phyloP scores from a whole-genome alignment of 2,888 invertebrate species.

The Calliphora vomitoria region DNA sequence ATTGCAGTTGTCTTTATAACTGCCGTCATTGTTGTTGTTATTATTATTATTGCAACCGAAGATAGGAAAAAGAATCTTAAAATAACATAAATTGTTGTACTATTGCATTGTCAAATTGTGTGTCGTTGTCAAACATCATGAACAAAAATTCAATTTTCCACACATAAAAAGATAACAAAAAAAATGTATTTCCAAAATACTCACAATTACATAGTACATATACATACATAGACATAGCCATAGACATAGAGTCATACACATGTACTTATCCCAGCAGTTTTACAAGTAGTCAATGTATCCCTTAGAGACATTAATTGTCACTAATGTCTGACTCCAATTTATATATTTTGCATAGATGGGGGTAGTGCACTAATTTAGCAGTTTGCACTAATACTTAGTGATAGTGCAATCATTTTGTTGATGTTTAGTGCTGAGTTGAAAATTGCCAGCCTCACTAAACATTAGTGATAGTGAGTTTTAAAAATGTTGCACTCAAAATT shows the following conservation, averaged over 20 bases:
- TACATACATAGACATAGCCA: background rate
- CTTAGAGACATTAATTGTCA: too few species aligned
- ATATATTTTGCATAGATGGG: too few species aligned
- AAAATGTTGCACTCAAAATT: too few species aligned
- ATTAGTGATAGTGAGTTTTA: too few species aligned
- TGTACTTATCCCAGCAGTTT: too few species aligned
- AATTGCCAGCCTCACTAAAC: too few species aligned
- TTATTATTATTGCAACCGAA: slow-evolving; percentile 44
- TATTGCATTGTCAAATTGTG: slow-evolving; percentile 70
- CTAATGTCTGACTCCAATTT: too few species aligned
- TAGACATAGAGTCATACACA: background rate
- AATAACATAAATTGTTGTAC: slow-evolving; percentile 71
- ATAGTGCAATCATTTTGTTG: too few species aligned
- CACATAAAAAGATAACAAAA: slow-evolving; percentile 29
- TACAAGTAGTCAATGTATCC: too few species aligned
- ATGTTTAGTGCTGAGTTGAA: too few species aligned
- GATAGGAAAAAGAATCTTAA: slow-evolving; percentile 64
- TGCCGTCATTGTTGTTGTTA: slow-evolving; percentile 38
- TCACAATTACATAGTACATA: background rate
- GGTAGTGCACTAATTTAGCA: too few species aligned
- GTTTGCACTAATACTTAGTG: too few species aligned
- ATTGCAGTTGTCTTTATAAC: slow-evolving; percentile 61
- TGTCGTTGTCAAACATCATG: slow-evolving; percentile 71
- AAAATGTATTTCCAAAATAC: background rate
- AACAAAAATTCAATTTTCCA: slow-evolving; percentile 72